phyloP scores from a whole-genome alignment of 2,888 invertebrate genomes.

The Tryphoninae sp. region DNA sequence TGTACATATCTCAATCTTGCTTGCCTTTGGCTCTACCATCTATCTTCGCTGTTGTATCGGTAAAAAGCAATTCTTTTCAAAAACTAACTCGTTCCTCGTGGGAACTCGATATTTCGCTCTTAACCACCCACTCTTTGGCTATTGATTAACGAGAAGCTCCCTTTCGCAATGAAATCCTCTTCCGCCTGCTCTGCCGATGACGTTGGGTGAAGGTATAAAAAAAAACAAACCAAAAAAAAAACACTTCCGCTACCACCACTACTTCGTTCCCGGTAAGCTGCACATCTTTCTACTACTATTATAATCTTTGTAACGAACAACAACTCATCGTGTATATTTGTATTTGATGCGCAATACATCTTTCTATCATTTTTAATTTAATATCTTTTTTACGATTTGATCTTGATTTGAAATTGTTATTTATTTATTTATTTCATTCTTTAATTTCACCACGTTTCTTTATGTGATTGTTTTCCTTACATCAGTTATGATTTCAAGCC shows the following conservation, averaged over 20 bases:
- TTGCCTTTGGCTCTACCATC: not conserved
- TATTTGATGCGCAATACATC: conserved; percentile 79
- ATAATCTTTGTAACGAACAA: conserved; percentile 62
- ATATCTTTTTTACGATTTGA: conserved; percentile 39
- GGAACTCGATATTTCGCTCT: conserved; percentile 32
- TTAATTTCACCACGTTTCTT: conserved; percentile 63
- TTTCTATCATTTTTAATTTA: conserved; percentile 61
- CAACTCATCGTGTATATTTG: conserved; percentile 65
- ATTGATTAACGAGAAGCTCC: conserved; percentile 77
- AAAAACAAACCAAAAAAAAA: conserved; percentile 48
- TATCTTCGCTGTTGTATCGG: not conserved
- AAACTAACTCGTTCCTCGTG: conserved; percentile 37
- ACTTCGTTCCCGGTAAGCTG: conserved; percentile 76
- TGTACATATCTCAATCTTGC: not conserved
- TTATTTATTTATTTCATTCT: conserved; percentile 49
- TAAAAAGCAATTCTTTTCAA: conserved; percentile 22
- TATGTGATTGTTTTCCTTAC: conserved; percentile 21
- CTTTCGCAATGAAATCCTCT: conserved; percentile 59
- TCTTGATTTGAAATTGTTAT: conserved; percentile 41
- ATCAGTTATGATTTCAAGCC: conserved; percentile 51
- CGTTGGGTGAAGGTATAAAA: conserved; percentile 77
- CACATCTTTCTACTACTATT: conserved; percentile 67
- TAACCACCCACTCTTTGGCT: conserved; percentile 61
- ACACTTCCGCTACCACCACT: conserved; percentile 66
- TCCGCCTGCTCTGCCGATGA: conserved; percentile 72